Conservation (phyloP, 2,888 invertebrate genomes). For the Drosophila melanosoma region DNA sequence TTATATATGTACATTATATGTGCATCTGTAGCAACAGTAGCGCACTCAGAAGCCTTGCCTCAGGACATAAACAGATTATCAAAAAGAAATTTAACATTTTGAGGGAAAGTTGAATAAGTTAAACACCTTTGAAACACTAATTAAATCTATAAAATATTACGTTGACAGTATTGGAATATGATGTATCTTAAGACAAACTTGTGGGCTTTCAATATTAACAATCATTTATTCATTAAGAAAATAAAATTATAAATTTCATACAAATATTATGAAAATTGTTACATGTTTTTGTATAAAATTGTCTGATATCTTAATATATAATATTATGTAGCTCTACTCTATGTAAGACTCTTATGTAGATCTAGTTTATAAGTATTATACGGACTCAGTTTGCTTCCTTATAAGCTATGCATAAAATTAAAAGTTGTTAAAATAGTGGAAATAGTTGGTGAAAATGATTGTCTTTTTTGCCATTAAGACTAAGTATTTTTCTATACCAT, state of each 20-base stretch:
- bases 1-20: constrained; percentile 12
- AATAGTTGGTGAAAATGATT: not conserved
- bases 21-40: constrained; percentile 34
- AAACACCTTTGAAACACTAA: not conserved
- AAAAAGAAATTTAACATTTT: constrained; percentile 6
- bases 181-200: not conserved
- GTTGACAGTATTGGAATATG: not conserved
- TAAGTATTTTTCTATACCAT: not conserved
- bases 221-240: not conserved
- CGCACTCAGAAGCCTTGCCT: constrained; percentile 18
- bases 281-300: not conserved
- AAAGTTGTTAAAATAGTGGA: no score
- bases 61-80: constrained; percentile 8
- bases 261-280: not conserved
- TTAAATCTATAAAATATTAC: not conserved
- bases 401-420: no score
- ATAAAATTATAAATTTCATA: not conserved
- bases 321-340: not conserved
- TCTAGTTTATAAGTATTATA: not conserved
- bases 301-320: not conserved
- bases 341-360: not conserved
- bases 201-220: not conserved
- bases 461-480: not conserved
- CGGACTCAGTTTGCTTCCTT: not conserved
- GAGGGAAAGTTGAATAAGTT: constrained; percentile 21